Conservation (phyloP, 2,113 vertebrate genomes). For the Ameiurus melas region DNA sequence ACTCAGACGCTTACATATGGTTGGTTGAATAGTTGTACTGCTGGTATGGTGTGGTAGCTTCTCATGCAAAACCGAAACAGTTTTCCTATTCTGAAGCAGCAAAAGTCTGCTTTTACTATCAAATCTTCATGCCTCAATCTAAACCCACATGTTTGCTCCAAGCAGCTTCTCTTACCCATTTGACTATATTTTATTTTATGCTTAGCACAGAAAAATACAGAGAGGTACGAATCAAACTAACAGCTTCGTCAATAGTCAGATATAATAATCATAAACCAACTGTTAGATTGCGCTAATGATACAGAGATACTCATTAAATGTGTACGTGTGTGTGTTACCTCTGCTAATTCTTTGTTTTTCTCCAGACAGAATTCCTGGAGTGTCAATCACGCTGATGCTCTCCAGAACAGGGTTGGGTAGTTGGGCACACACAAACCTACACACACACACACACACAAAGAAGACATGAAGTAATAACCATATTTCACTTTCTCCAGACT, state of each 20-base stretch:
- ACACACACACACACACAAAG: neutral
- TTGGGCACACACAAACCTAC: slow-evolving; percentile 92
- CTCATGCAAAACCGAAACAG: neutral
- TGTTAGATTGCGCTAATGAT: neutral
- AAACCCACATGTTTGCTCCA: neutral
- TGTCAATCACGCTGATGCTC: slow-evolving; percentile 96
- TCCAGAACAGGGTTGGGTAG: slow-evolving; percentile 92
- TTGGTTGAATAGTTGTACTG: neutral
- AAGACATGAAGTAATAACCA: neutral
- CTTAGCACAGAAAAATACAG: neutral
- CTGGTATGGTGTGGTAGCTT: neutral
- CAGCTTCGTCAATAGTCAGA: neutral
- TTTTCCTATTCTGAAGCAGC: neutral
- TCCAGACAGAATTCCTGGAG: slow-evolving; percentile 91
- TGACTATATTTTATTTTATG: neutral
- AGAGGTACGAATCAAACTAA: neutral
- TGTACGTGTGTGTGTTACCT: slow-evolving; percentile 69
- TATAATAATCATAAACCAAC: neutral
- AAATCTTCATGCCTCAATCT: neutral
- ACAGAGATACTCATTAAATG: neutral
- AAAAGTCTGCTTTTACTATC: slow-evolving; percentile 11
- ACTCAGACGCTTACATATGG: neutral
- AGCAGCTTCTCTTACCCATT: neutral
- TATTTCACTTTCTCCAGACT: neutral
- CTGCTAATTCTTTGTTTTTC: slow-evolving; percentile 96